phyloP scores from a whole-genome alignment of 1,140 invertebrate species.

The Magallana ariakensis region DNA sequence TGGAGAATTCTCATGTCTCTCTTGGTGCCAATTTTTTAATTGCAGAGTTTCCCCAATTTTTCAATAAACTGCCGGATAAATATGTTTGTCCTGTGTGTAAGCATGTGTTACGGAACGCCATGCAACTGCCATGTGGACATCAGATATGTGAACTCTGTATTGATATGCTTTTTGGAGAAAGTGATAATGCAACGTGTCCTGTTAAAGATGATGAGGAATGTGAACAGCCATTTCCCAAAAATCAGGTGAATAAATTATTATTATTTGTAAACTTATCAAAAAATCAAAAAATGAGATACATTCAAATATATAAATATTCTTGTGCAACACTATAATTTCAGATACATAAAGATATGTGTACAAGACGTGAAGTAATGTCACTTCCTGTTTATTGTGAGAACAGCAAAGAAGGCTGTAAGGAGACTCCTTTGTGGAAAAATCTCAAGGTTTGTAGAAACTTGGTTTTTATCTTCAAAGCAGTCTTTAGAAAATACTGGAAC shows the following conservation, averaged over 20 bases:
- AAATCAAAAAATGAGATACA: no score
- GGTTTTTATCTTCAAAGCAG: no score
- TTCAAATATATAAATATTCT: no score
- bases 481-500: no score
- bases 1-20: neutral
- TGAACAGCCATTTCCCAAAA: neutral
- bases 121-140: conserved; percentile 48
- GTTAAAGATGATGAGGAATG: conserved; percentile 15
- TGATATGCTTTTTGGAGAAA: conserved; percentile 42
- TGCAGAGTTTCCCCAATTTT: conserved; percentile 12
- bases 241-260: neutral
- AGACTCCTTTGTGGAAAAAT: neutral
- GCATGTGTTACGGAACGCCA: conserved; percentile 9
- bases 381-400: neutral
- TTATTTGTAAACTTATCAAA: no score
- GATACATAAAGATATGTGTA: conserved; percentile 19
- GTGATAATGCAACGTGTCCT: conserved; percentile 28
- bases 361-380: neutral
- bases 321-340: neutral
- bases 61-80: neutral
- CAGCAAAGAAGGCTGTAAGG: neutral
- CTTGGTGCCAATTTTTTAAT: neutral
- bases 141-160: conserved; percentile 27
- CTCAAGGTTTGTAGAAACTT: neutral
- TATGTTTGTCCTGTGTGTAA: conserved; percentile 41